These are phyloP conservation scores for Istiophorus platypterus DNA, from an alignment of 2,113 vertebrate genomes.

Conservation along the genomic window DNA sequence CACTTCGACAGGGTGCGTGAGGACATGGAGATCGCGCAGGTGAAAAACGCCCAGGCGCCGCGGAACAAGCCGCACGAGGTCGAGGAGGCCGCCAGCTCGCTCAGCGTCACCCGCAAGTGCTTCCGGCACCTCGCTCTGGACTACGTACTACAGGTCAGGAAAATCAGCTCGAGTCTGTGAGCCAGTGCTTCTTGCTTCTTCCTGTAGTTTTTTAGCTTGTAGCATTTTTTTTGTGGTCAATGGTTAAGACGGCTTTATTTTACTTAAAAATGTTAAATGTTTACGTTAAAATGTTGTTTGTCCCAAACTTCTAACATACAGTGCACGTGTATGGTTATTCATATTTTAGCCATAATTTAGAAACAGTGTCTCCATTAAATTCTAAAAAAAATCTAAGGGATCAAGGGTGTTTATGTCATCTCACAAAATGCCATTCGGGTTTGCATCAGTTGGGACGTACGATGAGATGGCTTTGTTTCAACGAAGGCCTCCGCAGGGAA, in stretches of 20 bases:
- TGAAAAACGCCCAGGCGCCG: conserved; percentile 96
- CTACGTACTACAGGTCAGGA: conserved; percentile 94
- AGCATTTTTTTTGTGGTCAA: too few relatives aligned
- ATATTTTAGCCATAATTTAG: too few relatives aligned
- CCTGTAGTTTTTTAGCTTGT: not conserved
- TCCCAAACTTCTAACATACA: too few relatives aligned
- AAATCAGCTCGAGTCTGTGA: not conserved
- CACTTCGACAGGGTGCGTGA: conserved; percentile 95
- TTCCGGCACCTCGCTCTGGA: conserved; percentile 96
- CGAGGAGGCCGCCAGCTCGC: conserved; percentile 91
- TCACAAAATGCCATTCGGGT: conserved; percentile 51
- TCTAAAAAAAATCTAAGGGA: too few relatives aligned
- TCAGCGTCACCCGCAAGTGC: conserved; percentile 94
- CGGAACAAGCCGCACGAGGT: conserved; percentile 96
- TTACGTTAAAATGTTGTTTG: too few relatives aligned
- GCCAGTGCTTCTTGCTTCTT: not conserved
- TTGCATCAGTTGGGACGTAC: conserved; percentile 14
- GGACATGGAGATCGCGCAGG: conserved; percentile 95
- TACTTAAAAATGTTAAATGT: too few relatives aligned
- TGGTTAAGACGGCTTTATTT: too few relatives aligned
- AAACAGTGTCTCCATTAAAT: too few relatives aligned
- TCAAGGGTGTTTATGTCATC: too few relatives aligned
- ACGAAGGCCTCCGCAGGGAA: not conserved
- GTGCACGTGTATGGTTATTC: too few relatives aligned
- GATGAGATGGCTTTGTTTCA: conserved; percentile 17